Evolutionary conservation across 2,113 vertebrate species (phyloP).

Genomic region (Urocynchramus pylzowi): DNA sequence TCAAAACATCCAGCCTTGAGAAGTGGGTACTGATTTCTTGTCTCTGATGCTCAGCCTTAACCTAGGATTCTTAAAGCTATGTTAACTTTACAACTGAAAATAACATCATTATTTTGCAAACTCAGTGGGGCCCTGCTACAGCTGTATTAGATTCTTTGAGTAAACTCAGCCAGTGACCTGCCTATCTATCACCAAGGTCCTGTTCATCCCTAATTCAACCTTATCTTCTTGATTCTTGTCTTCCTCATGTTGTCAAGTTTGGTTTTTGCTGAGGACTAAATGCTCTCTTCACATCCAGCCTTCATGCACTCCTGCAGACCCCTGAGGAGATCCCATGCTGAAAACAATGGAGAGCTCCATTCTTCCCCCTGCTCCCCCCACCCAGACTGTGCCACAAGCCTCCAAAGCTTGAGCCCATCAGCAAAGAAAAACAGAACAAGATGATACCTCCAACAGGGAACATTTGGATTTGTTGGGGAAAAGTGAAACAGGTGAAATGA

Average conservation of each 20-base stretch:
- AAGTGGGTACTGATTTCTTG: not conserved
- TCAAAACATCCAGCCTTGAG: not conserved
- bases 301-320: not conserved
- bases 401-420: not conserved
- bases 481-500: not conserved
- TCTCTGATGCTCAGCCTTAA: not conserved
- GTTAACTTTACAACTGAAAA: not conserved
- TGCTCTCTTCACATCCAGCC: not conserved
- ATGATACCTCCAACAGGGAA: not conserved
- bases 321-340: not conserved
- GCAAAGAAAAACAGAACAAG: not conserved
- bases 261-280: not conserved
- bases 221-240: not conserved
- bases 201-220: not conserved
- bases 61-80: not conserved
- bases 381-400: not conserved
- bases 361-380: rapidly evolving
- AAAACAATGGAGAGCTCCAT: not conserved
- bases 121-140: not conserved
- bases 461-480: not conserved
- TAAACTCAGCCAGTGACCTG: not conserved
- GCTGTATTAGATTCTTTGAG: not conserved
- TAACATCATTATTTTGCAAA: not conserved
- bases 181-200: not conserved
- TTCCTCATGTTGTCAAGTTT: not conserved